phyloP scores from a whole-genome alignment of 2,888 invertebrate genomes.

The Holacanthella duospinosa region DNA sequence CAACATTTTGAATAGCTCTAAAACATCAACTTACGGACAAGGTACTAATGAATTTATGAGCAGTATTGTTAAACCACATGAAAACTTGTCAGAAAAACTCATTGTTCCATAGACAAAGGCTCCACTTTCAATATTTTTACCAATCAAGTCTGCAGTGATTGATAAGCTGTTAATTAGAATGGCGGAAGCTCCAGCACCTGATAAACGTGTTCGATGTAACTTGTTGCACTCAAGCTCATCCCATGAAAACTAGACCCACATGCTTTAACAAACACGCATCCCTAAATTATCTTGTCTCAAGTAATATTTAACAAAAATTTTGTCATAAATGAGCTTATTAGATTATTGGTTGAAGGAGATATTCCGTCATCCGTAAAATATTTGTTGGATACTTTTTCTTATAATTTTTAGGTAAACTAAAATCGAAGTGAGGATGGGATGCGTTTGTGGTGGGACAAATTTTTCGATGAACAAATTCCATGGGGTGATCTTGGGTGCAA shows the following conservation, averaged over 20 bases:
- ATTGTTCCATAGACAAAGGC: constrained; percentile 87
- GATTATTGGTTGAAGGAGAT: background rate
- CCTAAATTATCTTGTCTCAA: background rate
- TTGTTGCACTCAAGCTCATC: background rate
- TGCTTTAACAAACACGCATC: background rate
- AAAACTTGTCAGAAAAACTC: constrained; percentile 83
- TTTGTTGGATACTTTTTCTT: no score
- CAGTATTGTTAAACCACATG: constrained; percentile 73
- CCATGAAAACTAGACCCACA: background rate
- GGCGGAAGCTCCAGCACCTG: constrained; percentile 68
- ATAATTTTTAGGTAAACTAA: no score
- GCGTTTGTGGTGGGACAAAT: no score
- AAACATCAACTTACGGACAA: constrained; percentile 25
- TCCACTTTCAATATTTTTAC: constrained; percentile 70
- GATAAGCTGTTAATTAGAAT: constrained; percentile 80
- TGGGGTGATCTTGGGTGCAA: no score
- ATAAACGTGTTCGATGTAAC: constrained; percentile 3
- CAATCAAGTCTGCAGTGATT: constrained; percentile 80
- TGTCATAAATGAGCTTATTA: background rate
- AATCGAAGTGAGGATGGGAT: no score
- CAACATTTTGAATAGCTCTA: background rate
- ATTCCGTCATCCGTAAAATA: background rate
- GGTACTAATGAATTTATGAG: constrained; percentile 31
- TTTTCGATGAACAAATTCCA: no score
- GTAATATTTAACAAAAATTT: background rate